A percentile compares a stretch with the other conserved stretches of the same genome.
These are phyloP conservation scores for Amblyraja radiata DNA, from an alignment of 2,797 vertebrate species.

Conservation along the genomic window DNA sequence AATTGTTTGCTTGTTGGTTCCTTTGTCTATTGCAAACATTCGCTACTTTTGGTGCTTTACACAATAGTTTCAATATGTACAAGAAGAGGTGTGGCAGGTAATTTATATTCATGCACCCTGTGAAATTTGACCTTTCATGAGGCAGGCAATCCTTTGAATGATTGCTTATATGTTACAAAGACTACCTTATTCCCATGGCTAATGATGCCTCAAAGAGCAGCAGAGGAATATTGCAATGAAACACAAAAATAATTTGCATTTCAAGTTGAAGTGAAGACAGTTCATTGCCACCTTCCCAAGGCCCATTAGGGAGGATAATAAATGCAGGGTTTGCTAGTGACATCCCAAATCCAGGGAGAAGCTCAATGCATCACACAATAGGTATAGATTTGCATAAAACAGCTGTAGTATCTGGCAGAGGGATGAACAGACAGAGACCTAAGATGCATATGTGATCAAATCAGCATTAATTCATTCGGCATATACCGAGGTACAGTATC, in stretches of 20 bases:
- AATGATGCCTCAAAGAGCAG: background rate
- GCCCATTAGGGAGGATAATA: no score
- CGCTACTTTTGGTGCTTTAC: no score
- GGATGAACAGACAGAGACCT: background rate
- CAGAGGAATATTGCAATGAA: background rate
- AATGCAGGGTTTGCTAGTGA: no score
- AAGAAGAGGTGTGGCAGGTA: no score
- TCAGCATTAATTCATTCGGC: background rate
- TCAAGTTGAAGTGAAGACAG: background rate
- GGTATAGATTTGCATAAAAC: background rate
- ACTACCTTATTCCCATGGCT: background rate
- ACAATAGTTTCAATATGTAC: no score
- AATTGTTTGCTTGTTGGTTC: no score
- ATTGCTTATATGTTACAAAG: background rate
- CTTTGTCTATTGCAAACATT: no score
- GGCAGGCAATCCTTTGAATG: background rate
- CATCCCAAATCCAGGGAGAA: background rate
- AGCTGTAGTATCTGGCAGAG: background rate
- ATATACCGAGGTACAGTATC: background rate
- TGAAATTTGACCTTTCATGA: background rate
- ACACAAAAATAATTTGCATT: background rate
- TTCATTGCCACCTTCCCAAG: no score
- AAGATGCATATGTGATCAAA: background rate
- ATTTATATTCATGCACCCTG: background rate
- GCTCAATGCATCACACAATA: background rate